Percentiles rank a stretch among this genome's conserved stretches.
phyloP scores from a whole-genome alignment of 2,113 vertebrate genomes.

The Oophaga pumilio region DNA sequence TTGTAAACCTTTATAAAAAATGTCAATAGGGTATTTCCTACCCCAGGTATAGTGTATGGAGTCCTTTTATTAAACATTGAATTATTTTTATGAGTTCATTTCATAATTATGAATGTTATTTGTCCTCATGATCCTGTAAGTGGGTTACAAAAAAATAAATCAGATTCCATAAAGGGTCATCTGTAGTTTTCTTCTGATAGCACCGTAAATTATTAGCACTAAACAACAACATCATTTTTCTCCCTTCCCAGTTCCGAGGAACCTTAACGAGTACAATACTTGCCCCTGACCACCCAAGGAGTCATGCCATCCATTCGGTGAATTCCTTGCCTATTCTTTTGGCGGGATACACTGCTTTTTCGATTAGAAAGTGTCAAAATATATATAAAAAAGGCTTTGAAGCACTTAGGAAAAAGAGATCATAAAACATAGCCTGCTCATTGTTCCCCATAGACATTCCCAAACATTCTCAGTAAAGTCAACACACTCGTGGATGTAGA shows the following conservation, averaged over 20 bases:
- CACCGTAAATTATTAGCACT: constrained; percentile 29
- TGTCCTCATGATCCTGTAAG: neutral
- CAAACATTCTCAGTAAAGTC: constrained; percentile 44
- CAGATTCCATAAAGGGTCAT: constrained; percentile 5
- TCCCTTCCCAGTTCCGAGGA: neutral
- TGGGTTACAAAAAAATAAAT: constrained; percentile 5
- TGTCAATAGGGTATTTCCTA: neutral
- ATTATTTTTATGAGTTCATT: neutral
- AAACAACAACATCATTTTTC: neutral
- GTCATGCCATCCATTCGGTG: neutral
- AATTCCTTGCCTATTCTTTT: neutral
- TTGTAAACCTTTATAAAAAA: neutral
- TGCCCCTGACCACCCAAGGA: constrained; percentile 39
- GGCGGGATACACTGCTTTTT: constrained; percentile 1
- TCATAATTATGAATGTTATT: neutral
- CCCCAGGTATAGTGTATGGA: neutral
- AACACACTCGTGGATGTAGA: constrained; percentile 41
- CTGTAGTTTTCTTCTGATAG: neutral
- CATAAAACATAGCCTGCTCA: constrained; percentile 22
- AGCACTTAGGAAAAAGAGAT: constrained; percentile 19
- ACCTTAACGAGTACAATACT: neutral
- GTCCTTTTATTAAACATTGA: neutral
- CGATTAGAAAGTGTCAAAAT: constrained; percentile 36
- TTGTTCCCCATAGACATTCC: constrained; percentile 45
- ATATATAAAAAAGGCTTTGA: constrained; percentile 11